Evolutionary conservation across 30 jellyfish, hydroid and myxozoan species (phyloP).

Genomic region (Pelagia noctiluca): DNA sequence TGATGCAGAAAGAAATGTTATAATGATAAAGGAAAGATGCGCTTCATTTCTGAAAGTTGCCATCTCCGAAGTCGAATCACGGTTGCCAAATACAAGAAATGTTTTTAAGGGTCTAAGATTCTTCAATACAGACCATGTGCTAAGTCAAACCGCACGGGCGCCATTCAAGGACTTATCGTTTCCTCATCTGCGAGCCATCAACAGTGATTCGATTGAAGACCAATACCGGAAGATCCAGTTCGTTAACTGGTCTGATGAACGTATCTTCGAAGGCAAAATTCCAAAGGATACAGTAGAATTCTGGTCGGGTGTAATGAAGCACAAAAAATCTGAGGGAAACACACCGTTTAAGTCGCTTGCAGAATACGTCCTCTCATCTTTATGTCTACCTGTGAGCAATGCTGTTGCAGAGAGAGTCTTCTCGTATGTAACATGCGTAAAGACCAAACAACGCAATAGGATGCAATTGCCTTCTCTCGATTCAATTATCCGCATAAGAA

Average conservation of each 20-base stretch:
- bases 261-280: background rate
- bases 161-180: constrained; percentile 49
- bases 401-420: constrained; percentile 39
- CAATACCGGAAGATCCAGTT: constrained; percentile 52
- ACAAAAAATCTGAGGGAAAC: background rate
- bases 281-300: constrained; percentile 27
- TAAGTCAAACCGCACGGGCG: constrained; percentile 54
- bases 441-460: too few relatives aligned
- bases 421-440: constrained; percentile 31
- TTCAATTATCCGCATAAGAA: constrained; percentile 4
- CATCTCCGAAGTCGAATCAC: constrained; percentile 38
- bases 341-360: constrained; percentile 25
- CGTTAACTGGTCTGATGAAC: background rate
- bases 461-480: too few relatives aligned
- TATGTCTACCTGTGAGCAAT: constrained; percentile 11
- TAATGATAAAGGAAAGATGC: constrained; percentile 56
- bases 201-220: constrained; percentile 48
- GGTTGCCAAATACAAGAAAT: constrained; percentile 57
- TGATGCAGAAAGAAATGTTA: constrained; percentile 8
- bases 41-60: constrained; percentile 32
- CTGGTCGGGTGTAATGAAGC: constrained; percentile 21
- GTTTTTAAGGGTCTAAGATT: constrained; percentile 49
- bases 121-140: constrained; percentile 36
- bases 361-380: constrained; percentile 5
- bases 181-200: constrained; percentile 22